phyloP scores from a whole-genome alignment of 2,888 invertebrate genomes.

The Melanostoma scalare region DNA sequence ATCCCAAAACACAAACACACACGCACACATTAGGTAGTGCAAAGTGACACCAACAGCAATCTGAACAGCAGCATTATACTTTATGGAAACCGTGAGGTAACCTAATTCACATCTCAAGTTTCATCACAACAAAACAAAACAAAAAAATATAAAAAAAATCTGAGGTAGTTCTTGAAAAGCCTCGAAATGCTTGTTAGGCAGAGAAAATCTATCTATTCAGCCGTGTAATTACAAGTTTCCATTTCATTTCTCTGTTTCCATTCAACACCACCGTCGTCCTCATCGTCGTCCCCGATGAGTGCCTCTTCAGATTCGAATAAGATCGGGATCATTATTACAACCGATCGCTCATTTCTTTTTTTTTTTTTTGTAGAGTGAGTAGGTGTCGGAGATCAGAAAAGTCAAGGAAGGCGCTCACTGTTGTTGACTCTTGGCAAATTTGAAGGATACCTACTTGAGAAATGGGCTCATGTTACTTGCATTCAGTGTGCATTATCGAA shows the following conservation, averaged over 20 bases:
- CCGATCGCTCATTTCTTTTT: slow-evolving; percentile 29
- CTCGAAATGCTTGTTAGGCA: slow-evolving; percentile 64
- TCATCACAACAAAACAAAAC: slow-evolving; percentile 43
- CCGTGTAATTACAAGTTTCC: slow-evolving; percentile 73
- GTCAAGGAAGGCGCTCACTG: slow-evolving; percentile 3
- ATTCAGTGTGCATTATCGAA: slow-evolving; percentile 40
- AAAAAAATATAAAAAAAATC: slow-evolving; percentile 20
- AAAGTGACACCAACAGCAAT: slow-evolving; percentile 57
- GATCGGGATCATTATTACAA: slow-evolving; percentile 50
- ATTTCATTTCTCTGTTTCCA: slow-evolving; percentile 64
- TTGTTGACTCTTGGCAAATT: slow-evolving; percentile 44
- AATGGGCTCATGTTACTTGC: slow-evolving; percentile 51
- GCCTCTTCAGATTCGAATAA: slow-evolving; percentile 55
- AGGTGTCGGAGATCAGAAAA: slow-evolving; percentile 56
- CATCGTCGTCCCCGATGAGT: slow-evolving; percentile 8
- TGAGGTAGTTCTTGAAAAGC: slow-evolving; percentile 67
- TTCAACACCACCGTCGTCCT: neutral
- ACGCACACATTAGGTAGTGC: slow-evolving; percentile 14
- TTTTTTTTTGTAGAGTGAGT: slow-evolving; percentile 30
- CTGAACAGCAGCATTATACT: slow-evolving; percentile 39
- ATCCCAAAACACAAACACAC: slow-evolving; percentile 29
- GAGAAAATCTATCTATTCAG: slow-evolving; percentile 65
- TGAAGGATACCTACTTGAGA: slow-evolving; percentile 62
- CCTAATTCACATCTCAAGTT: slow-evolving; percentile 72
- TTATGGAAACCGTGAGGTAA: slow-evolving; percentile 49